Evolutionary conservation across 2,888 invertebrate genomes (phyloP), one percentile per base, ranked within the genome.

Genomic region (Eristalinus sepulchralis): DNA sequence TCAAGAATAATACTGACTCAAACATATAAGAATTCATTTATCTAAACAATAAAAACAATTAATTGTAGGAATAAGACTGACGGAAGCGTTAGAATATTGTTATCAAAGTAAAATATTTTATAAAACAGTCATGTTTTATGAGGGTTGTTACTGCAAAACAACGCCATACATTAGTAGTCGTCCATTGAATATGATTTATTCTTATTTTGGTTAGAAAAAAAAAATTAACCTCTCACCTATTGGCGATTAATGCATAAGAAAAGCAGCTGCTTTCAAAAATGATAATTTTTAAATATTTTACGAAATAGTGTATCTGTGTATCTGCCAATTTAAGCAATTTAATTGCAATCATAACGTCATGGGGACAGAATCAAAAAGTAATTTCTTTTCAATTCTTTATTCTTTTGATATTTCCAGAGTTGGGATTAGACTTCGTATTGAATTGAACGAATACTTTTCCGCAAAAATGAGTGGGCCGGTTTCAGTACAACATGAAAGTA

Each of bases 401-500:
- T 57, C 11, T 47, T 22, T 73, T 60, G 20, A 17, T 4, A 62
- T 67, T 67, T 78, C 13, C 39, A 83, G 83, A 55, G 13, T 68
- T 59, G 27, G 11, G 10, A 63, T 72, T 33, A 39, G 36, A 55
- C 33, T 71, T 22, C 55, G 10, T 33, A 67, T 77, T 39, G n/a
- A 62, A 39, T n/a, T 39, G 17, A 83, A 47, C 55, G 20, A 53
- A n/a, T 11, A 63, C 10, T 68, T 31, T 62, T 36, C 31, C 24
- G 11, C 24, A 5, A 77, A 83, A 55, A 86, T 86, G 86, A 83
- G 70, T 75, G 47, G 17, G 20, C 20, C 13, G n/a, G 62, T 27
- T 13, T 39, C 72, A n/a, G 39, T 17, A 9, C 57, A 78, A 9
- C 66, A 13, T 5, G 24, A 17, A 1, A 33, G 71, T 1, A 27